Evolutionary conservation across 2,888 invertebrate genomes (phyloP).

Genomic region (Caenorhabditis wallacei): DNA sequence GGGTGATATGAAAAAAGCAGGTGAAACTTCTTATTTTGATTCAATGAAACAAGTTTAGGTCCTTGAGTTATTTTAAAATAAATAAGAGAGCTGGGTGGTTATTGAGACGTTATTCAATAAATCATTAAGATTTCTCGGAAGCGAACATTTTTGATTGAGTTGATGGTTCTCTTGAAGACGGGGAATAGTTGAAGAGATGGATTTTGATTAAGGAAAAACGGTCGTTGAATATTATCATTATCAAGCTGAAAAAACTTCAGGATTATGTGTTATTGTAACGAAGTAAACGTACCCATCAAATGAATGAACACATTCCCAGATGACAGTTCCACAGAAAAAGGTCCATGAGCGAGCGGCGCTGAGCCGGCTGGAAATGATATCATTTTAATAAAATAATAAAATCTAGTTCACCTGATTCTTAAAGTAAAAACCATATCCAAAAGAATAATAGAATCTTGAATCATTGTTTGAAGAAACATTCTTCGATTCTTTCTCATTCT

Average conservation of each 20-base stretch:
- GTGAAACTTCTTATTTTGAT: background rate
- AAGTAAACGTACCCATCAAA: slow-evolving; percentile 30
- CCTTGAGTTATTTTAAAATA: background rate
- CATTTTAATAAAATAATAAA: background rate
- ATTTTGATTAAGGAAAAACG: background rate
- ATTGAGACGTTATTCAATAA: too few species aligned
- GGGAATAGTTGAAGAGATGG: background rate
- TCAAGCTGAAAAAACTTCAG: slow-evolving; percentile 30
- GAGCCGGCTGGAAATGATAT: background rate
- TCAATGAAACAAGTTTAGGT: background rate
- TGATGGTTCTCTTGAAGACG: background rate
- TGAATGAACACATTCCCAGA: slow-evolving; percentile 45
- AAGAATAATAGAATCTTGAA: slow-evolving; percentile 38
- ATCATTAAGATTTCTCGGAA: background rate
- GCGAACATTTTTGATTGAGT: background rate
- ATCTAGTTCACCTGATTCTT: background rate
- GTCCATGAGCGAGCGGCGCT: slow-evolving; percentile 16
- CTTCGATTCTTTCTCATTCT: slow-evolving; percentile 23
- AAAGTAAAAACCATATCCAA: slow-evolving; percentile 50
- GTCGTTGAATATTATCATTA: slow-evolving; percentile 52
- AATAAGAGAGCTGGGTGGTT: too few species aligned
- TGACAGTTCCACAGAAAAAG: slow-evolving; percentile 27
- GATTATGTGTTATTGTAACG: background rate
- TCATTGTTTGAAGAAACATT: slow-evolving; percentile 44
- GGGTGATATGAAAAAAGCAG: slow-evolving; percentile 5